Evolutionary conservation across 1,140 invertebrate genomes (phyloP), one percentile per base, ranked within the genome.

Genomic region (Oedothorax gibbosus): DNA sequence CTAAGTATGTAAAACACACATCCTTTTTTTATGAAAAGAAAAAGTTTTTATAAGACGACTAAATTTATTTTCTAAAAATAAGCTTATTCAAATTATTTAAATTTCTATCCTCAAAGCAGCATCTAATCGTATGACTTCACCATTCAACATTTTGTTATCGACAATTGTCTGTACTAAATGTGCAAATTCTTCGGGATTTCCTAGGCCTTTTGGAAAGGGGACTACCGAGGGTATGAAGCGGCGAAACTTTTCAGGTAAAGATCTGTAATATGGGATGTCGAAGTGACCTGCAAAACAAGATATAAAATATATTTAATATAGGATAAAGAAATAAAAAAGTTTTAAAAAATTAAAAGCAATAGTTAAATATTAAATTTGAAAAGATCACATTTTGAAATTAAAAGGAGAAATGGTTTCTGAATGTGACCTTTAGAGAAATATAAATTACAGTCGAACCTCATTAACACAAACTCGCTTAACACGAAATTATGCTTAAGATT

Each of bases 141-240:
- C 98, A 90, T 99, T 99, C 5, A 99, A 88, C 91, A 98, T 91
- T 0, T 94, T 95, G 91, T 99, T 99, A 89, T 95, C 93, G 81
- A 98, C 94, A 77, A 99, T 95, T 54, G 92, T 90, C 89, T 98
- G 93, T 9, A 95, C 97, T 21, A 99, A 89, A 53, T 94, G 92
- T 0, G 97, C 98, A 90, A 93, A 99, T 89, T 99, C 98, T 51
- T 94, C 93, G 0, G 98, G 96, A 68, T 94, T 89, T 0, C 98
- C 98, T 0, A 99, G 92, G 86, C 97, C 92, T 68, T 93, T 91
- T 0, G 98, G 98, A 90, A 97, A 98, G 1, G 97, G 97, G 18
- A 98, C 79, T n/a, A 81, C 54, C 5, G 79, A 81, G n/a, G 79
- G 79, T 7, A 81, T 57, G 8, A 89, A 86, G 90, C 90, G 49